phyloP scores from a whole-genome alignment of 2,113 vertebrate species.

The Solenodon paradoxus region DNA sequence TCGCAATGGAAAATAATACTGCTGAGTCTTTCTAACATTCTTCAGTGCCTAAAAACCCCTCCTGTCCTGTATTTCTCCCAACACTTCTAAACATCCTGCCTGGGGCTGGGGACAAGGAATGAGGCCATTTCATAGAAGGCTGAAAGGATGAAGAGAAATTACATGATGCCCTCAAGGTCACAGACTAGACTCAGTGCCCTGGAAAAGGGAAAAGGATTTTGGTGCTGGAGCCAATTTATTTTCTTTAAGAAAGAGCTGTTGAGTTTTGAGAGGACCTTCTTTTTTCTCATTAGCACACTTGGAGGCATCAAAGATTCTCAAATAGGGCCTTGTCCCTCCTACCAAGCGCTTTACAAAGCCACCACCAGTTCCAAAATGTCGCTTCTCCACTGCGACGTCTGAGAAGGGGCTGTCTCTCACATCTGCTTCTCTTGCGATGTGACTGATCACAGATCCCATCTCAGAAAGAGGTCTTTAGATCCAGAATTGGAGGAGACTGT shows the following conservation, averaged over 20 bases:
- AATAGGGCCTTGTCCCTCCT: neutral
- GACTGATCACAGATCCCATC: slow-evolving; percentile 11
- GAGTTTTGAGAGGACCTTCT: slow-evolving; percentile 36
- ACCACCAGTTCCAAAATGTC: neutral
- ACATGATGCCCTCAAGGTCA: neutral
- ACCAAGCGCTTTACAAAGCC: neutral
- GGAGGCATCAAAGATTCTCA: slow-evolving; percentile 26
- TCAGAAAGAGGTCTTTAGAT: slow-evolving; percentile 52
- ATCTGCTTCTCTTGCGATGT: neutral
- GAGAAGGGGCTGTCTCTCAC: slow-evolving; percentile 18
- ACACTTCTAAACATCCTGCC: neutral
- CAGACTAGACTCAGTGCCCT: neutral
- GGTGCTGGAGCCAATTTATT: neutral
- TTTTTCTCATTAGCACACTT: neutral
- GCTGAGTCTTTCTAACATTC: neutral
- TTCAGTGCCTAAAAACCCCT: neutral
- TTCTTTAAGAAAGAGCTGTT: slow-evolving; percentile 16
- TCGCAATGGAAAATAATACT: neutral
- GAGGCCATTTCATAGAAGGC: neutral
- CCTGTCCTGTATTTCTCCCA: neutral
- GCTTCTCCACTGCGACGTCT: neutral
- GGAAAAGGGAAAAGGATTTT: neutral
- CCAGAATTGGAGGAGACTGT: slow-evolving; percentile 54
- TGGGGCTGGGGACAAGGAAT: neutral
- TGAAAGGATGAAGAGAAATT: neutral